These are phyloP conservation scores for Petrocephalus schoutedeni DNA, from an alignment of 2,797 vertebrate species.

Conservation along the genomic window DNA sequence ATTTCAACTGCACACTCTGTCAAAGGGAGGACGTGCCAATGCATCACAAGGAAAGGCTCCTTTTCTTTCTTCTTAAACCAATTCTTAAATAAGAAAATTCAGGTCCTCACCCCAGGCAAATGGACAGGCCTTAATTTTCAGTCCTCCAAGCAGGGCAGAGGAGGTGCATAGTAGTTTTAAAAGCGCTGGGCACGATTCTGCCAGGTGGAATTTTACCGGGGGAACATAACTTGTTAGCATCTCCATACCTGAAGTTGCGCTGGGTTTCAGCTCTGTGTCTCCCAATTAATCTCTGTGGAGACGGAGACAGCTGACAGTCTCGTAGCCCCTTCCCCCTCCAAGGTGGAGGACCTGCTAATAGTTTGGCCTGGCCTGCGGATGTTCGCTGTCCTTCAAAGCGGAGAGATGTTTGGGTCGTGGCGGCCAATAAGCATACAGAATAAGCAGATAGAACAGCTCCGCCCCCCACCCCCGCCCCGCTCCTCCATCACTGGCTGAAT, in stretches of 20 bases:
- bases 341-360: slow-evolving; percentile 22
- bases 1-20: slow-evolving; percentile 47
- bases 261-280: slow-evolving; percentile 53
- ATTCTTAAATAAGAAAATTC: slow-evolving; percentile 30
- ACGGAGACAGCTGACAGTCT: slow-evolving; percentile 66
- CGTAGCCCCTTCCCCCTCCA: slow-evolving; percentile 50
- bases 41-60: slow-evolving; percentile 26
- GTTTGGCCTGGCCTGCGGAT: too few species aligned
- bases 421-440: background rate
- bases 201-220: slow-evolving; percentile 58
- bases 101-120: background rate
- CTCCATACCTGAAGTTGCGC: slow-evolving; percentile 63
- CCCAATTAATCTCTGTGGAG: slow-evolving; percentile 60
- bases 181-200: slow-evolving; percentile 46
- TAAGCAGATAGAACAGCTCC: background rate
- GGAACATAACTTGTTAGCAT: slow-evolving; percentile 63
- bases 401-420: background rate
- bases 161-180: slow-evolving; percentile 18
- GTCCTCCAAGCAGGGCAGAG: slow-evolving; percentile 38
- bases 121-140: background rate
- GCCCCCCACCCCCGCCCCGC: background rate
- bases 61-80: slow-evolving; percentile 33
- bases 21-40: slow-evolving; percentile 42
- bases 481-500: background rate
- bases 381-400: background rate